Base-by-base conservation (phyloP, 2,797 vertebrate genomes). In the Telmatherina bonti region DNA sequence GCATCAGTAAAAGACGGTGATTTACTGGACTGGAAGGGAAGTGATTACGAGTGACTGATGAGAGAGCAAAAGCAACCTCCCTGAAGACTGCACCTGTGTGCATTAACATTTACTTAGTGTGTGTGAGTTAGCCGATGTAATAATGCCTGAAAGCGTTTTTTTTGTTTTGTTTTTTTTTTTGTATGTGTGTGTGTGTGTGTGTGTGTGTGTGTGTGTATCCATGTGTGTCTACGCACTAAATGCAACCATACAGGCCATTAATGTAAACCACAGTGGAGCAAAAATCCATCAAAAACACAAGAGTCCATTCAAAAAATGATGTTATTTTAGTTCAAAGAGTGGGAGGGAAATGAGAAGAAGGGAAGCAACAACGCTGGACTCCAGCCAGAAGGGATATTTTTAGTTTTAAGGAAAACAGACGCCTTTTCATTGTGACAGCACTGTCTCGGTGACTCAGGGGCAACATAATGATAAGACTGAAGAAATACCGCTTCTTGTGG, bases 31-130 rank as follows among this genome's bases (percentile, higher is more conserved):
- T 90, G 86, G 72, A 89, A 79, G 83, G 85, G 83, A 91, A 92
- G 87, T 90, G 89, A 92, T 92, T 92, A 94, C 75, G 76, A 90
- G 85, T 90, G 88, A 88, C 89, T 88, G 91, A 93, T 92, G 91
- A 91, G 87, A 90, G 85, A 82, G 84, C 66, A 80, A 79, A 84
- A 81, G 77, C 69, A 89, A 80, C 73, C 84, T 91, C 88, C 87
- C 87, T 75, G 70, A 82, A 86, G 87, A 84, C 85, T 87, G 78
- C 87, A 92, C 88, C 87, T 92, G 89, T 84, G 82, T 79, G 67
- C 77, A 84, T 91, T 88, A 88, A 87, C 79, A 75, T 88, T 88
- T 79, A 81, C 75, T 85, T 62, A 75, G 75, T 82, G 79, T 82
- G 75, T 58, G 62, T 55, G 57, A 33, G 72, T 30, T 35, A 43